These are phyloP conservation scores for Eolophus roseicapilla DNA, from an alignment of 2,113 vertebrate genomes.

Conservation along the genomic window DNA sequence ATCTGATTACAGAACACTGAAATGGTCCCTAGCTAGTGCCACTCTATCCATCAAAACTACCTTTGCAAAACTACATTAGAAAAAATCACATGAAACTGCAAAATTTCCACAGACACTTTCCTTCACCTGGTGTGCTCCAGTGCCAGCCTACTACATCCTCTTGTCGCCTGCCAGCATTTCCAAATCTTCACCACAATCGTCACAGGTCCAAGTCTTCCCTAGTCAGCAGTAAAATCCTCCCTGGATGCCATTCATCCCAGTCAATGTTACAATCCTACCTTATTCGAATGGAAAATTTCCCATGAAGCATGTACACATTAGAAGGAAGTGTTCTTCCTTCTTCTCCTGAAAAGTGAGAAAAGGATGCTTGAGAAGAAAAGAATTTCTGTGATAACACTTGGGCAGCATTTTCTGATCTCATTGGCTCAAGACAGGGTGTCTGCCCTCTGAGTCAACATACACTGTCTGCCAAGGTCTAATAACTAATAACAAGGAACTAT, in stretches of 20 bases:
- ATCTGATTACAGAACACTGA: not conserved
- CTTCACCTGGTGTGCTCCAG: not conserved
- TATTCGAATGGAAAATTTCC: not conserved
- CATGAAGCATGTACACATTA: not conserved
- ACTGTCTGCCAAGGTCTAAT: not conserved
- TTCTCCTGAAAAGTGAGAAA: not conserved
- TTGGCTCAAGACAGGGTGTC: not conserved
- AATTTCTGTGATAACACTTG: not conserved
- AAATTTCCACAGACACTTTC: not conserved
- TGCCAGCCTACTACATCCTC: not conserved
- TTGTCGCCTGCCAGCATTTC: not conserved
- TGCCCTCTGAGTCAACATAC: not conserved
- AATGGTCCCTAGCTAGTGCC: not conserved
- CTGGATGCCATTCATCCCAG: not conserved
- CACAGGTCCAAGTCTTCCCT: not conserved
- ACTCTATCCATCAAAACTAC: not conserved
- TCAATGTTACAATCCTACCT: not conserved
- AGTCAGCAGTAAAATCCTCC: not conserved
- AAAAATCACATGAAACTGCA: not conserved
- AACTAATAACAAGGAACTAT: not conserved
- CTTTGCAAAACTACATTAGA: not conserved
- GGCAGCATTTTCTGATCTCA: not conserved
- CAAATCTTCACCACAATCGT: not conserved
- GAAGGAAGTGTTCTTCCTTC: not conserved
- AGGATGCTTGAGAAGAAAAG: not conserved